A percentile compares a stretch with the other conserved stretches of the same genome.
Conservation (phyloP, 2,888 invertebrate species). For the Dioctria rufipes region DNA sequence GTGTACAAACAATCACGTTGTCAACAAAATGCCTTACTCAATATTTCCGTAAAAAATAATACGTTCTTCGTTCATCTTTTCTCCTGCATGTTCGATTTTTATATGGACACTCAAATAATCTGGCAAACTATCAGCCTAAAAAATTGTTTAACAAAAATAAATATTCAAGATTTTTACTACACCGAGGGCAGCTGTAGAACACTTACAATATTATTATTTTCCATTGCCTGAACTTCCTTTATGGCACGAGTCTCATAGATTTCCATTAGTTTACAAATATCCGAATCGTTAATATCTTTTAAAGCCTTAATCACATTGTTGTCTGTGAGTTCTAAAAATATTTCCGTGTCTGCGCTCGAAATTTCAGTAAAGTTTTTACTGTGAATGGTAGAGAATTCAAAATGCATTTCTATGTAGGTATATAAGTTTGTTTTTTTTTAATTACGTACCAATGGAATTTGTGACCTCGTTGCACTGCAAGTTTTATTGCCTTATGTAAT, state of each 20-base stretch:
- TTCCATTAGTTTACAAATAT: slow-evolving; percentile 44
- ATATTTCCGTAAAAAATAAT: slow-evolving; percentile 19
- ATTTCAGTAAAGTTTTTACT: slow-evolving; percentile 53
- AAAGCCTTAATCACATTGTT: slow-evolving; percentile 51
- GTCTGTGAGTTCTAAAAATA: slow-evolving; percentile 56
- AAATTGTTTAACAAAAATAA: not conserved
- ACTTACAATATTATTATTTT: not conserved
- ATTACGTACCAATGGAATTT: slow-evolving; percentile 16
- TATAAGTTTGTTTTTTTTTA: not conserved
- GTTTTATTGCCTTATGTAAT: slow-evolving; percentile 11
- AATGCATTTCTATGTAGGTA: not conserved
- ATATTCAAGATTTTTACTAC: not conserved
- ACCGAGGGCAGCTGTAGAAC: not conserved
- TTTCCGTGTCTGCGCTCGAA: slow-evolving; percentile 37
- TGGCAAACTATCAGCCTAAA: not conserved
- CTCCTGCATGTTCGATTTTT: slow-evolving; percentile 6
- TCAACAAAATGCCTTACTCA: not conserved
- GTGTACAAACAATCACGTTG: not conserved
- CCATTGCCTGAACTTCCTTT: not conserved
- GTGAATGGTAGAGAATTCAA: not conserved
- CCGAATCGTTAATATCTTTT: not conserved
- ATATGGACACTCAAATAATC: not conserved
- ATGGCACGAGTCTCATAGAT: slow-evolving; percentile 26
- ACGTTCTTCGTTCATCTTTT: not conserved
- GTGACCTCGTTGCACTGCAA: not conserved